These are phyloP conservation scores for Pogonus chalceus DNA, from an alignment of 1,140 invertebrate species.

Conservation along the genomic window DNA sequence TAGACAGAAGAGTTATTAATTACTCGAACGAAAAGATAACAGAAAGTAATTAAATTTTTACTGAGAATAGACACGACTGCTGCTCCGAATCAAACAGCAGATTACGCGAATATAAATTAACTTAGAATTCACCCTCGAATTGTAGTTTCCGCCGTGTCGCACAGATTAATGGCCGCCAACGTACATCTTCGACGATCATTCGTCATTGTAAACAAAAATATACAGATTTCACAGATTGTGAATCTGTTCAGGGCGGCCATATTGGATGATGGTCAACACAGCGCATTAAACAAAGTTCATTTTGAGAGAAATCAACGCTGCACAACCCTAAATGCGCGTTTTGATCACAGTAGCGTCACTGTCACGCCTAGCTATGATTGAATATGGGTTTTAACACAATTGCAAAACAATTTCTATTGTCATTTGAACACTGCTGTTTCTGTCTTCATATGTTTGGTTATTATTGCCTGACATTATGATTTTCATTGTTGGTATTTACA, in stretches of 20 bases:
- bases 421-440: too few species aligned
- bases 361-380: conserved; percentile 4
- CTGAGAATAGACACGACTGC: not conserved
- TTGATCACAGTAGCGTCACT: not conserved
- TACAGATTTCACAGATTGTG: not conserved
- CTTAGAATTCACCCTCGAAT: not conserved
- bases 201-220: conserved; percentile 2
- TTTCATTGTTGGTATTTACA: too few species aligned
- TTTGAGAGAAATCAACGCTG: not conserved
- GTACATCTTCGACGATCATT: not conserved
- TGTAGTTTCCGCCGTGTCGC: not conserved
- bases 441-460: too few species aligned
- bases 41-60: conserved; percentile 3
- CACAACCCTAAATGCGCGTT: not conserved
- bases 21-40: not conserved
- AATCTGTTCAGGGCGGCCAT: not conserved
- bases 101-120: conserved; percentile 5
- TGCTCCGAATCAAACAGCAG: conserved; percentile 2
- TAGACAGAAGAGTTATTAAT: not conserved
- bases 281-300: not conserved
- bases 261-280: not conserved
- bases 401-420: not conserved
- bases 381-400: not conserved
- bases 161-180: not conserved
- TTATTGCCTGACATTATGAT: too few species aligned